A percentile compares a stretch with the other conserved stretches of the same genome.
These are phyloP conservation scores for Drosophila barbarae DNA, from an alignment of 2,888 invertebrate genomes.

Conservation along the genomic window DNA sequence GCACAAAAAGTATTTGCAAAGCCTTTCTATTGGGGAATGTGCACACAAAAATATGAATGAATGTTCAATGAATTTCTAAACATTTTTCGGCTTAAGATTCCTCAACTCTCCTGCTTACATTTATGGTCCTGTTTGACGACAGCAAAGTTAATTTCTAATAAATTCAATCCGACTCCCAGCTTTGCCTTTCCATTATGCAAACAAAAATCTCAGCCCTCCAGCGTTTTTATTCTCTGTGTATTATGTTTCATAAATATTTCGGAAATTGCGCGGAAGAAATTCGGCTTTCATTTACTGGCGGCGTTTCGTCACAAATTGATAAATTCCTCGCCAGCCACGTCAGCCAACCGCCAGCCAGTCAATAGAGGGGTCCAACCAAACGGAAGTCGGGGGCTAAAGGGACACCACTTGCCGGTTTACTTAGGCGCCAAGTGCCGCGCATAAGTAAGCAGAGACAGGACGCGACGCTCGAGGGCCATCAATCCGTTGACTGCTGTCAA, in stretches of 20 bases:
- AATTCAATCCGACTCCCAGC: neutral
- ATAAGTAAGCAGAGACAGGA: slow-evolving; percentile 41
- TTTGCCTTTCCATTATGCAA: slow-evolving; percentile 3
- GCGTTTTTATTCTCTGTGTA: slow-evolving; percentile 15
- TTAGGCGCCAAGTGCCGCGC: slow-evolving; percentile 45
- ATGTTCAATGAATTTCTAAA: neutral
- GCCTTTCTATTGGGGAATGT: neutral
- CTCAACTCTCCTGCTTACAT: neutral
- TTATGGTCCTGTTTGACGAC: neutral
- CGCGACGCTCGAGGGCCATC: slow-evolving; percentile 38
- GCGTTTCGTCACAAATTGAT: slow-evolving; percentile 25
- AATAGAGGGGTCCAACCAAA: slow-evolving; percentile 17
- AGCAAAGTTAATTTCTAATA: slow-evolving; percentile 6
- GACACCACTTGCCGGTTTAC: slow-evolving; percentile 44
- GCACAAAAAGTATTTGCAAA: neutral
- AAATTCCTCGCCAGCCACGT: slow-evolving; percentile 39
- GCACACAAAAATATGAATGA: neutral
- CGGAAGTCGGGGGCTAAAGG: slow-evolving; percentile 2
- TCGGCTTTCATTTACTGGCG: slow-evolving; percentile 17
- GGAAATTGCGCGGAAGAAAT: slow-evolving; percentile 28
- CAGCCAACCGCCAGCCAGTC: slow-evolving; percentile 34
- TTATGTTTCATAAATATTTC: slow-evolving; percentile 16
- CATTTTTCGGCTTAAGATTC: neutral
- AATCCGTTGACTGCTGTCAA: slow-evolving; percentile 56
- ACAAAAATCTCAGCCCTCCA: neutral